Percentiles rank a stretch among this genome's conserved stretches.
Evolutionary conservation across 1,140 invertebrate genomes (phyloP).

Genomic region (Drosophila kohkoa): DNA sequence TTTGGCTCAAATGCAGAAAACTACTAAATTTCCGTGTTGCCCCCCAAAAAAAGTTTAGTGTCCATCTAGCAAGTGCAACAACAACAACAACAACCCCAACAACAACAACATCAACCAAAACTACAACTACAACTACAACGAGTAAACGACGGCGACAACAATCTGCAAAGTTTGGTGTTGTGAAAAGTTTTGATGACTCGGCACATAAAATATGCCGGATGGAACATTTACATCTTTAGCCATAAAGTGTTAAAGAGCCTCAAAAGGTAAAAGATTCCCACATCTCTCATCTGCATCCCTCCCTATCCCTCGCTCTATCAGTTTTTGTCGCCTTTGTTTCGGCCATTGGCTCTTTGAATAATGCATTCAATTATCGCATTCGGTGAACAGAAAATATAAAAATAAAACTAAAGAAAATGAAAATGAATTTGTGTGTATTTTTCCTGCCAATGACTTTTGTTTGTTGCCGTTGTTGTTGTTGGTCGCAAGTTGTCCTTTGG

Average conservation of each 20-base stretch:
- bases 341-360: conserved; percentile 57
- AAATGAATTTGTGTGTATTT: background rate
- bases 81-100: conserved; percentile 20
- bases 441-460: conserved; percentile 18
- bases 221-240: conserved; percentile 68
- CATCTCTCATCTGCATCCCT: background rate
- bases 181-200: conserved; percentile 60
- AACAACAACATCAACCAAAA: background rate
- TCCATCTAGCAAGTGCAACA: conserved; percentile 41
- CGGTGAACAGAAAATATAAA: conserved; percentile 12
- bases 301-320: background rate
- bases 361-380: conserved; percentile 71
- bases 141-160: conserved; percentile 11
- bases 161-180: conserved; percentile 51
- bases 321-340: background rate
- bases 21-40: conserved; percentile 23
- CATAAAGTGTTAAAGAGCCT: conserved; percentile 69
- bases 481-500: conserved; percentile 14
- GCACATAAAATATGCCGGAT: conserved; percentile 73
- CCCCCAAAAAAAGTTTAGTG: conserved; percentile 41
- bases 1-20: conserved; percentile 33
- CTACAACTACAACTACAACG: conserved; percentile 17
- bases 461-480: conserved; percentile 1
- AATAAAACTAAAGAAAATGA: conserved; percentile 30
- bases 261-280: conserved; percentile 58